These are phyloP conservation scores for Calephelis perditalis DNA, from an alignment of 2,888 invertebrate genomes.

Conservation along the genomic window DNA sequence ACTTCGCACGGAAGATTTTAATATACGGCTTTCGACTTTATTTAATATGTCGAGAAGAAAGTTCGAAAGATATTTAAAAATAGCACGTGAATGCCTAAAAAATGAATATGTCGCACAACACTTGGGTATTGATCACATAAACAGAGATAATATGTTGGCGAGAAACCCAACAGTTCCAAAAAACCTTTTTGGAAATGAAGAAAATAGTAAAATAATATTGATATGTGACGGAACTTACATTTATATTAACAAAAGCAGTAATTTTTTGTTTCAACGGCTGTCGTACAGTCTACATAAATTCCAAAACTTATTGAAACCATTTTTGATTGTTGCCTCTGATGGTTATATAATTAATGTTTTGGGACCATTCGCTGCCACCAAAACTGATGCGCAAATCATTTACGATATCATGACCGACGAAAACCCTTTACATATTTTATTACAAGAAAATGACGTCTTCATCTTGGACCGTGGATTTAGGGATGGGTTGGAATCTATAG, in stretches of 20 bases:
- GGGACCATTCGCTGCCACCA: too few relatives aligned
- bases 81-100: background rate
- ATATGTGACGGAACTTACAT: conserved; percentile 18
- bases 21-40: conserved; percentile 8
- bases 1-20: conserved; percentile 7
- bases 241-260: conserved; percentile 20
- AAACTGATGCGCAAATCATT: too few relatives aligned
- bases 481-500: too few relatives aligned
- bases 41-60: conserved; percentile 8
- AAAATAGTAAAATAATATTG: background rate
- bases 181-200: conserved; percentile 14
- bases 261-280: conserved; percentile 20
- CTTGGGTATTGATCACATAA: conserved; percentile 16
- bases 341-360: background rate
- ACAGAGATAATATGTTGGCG: conserved; percentile 12
- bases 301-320: conserved; percentile 28
- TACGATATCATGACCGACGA: too few relatives aligned
- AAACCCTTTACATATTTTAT: too few relatives aligned
- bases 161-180: conserved; percentile 17
- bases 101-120: conserved; percentile 7
- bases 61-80: background rate
- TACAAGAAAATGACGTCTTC: too few relatives aligned
- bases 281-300: conserved; percentile 23
- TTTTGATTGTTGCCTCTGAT: conserved; percentile 21
- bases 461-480: too few relatives aligned